Conservation (phyloP, 1,140 invertebrate species). For the Drosophila biarmipes region DNA sequence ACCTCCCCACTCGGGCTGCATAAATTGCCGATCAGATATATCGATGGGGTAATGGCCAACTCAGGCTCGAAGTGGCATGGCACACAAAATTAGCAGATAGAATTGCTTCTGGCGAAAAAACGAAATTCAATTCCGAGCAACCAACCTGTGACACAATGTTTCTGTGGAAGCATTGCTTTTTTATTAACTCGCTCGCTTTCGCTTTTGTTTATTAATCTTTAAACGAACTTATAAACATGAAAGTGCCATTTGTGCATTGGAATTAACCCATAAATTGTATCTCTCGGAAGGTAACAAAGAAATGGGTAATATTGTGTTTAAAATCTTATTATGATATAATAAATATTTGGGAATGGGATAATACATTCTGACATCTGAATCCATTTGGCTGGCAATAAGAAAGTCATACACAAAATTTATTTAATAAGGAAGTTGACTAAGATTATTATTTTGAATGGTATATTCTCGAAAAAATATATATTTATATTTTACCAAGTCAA, state of each 20-base stretch:
- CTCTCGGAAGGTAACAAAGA: neutral
- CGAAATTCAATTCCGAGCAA: neutral
- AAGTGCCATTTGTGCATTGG: neutral
- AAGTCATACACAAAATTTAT: no score
- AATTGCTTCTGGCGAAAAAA: constrained; percentile 26
- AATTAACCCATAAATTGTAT: neutral
- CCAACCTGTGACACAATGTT: constrained; percentile 5
- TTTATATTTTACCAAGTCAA: no score
- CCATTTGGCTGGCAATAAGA: no score
- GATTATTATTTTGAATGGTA: no score
- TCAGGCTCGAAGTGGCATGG: constrained; percentile 12
- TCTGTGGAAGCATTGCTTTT: neutral
- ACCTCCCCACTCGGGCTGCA: constrained; percentile 24
- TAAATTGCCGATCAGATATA: constrained; percentile 58
- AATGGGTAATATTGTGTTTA: neutral
- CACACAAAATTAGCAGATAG: constrained; percentile 11
- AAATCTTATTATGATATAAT: neutral
- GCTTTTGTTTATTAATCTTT: neutral
- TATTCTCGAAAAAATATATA: no score
- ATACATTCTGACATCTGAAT: no score
- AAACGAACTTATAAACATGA: neutral
- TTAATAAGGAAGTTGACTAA: no score
- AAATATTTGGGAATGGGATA: no score
- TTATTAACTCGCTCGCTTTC: neutral
- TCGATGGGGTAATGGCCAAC: neutral